Evolutionary conservation across 2,888 invertebrate genomes (phyloP), one percentile per base, ranked within the genome.

Genomic region (Melanotus villosus): DNA sequence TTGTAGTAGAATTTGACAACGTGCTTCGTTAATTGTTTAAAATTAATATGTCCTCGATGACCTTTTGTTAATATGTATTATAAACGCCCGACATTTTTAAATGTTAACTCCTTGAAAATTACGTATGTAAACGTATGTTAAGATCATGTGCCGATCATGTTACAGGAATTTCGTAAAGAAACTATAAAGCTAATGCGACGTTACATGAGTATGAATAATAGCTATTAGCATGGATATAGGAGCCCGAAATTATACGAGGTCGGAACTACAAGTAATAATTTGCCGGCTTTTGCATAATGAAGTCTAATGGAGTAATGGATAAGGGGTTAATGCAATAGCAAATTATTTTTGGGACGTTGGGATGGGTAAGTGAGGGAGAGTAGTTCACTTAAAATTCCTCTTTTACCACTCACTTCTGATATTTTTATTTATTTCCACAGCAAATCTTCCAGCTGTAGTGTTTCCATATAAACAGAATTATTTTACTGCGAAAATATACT

Each of bases 211-310:
- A 16, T 16, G 41, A 41, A 14, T 41, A 41, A 41, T 41, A 5
- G 16, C 14, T 41, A 18, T 41, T 41, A 41, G 41, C 41, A 1
- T 41, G 41, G 41, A 41, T 41, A 41, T 41, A 41, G 41, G 41
- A 41, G 16, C 41, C 4, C 23, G 47, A 47, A 47, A 47, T 47
- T 21, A 47, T 47, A 47, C 47, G 21, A 12, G 21, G 21, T 43
- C 47, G 21, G 23, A 18, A 23, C 47, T 21, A 47, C 21, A 47
- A 47, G 47, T 47, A 47, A 47, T 47, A 47, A 47, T 47, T 47
- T 47, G 47, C 12, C n/a, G 23, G 23, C 47, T 47, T 47, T 47
- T 47, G 47, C 47, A n/a, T 47, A 23, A 47, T 47, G 47, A 47
- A 47, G 38, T 38, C 14, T 12, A 38, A 38, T 14, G 38, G 14